These are phyloP conservation scores for Heliconius hermathena DNA, from an alignment of 1,140 invertebrate genomes.

Conservation along the genomic window DNA sequence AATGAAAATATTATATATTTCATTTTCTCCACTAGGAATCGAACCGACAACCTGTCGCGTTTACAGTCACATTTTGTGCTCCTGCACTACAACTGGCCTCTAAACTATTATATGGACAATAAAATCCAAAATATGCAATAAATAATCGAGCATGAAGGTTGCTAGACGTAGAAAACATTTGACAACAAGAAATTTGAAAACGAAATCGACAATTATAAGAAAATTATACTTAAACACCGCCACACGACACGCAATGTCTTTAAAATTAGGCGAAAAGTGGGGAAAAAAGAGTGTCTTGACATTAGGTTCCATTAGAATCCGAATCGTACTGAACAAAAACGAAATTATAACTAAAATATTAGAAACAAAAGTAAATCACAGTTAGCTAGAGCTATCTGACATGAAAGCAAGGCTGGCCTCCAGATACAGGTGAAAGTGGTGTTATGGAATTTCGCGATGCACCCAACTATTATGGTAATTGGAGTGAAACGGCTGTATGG, in stretches of 20 bases:
- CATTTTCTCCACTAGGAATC: no score
- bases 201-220: slow-evolving; percentile 16
- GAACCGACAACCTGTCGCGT: no score
- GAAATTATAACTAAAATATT: slow-evolving; percentile 12
- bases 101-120: no score
- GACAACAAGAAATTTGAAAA: slow-evolving; percentile 2
- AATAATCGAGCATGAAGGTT: slow-evolving; percentile 11
- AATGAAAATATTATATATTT: no score
- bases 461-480: slow-evolving; percentile 61
- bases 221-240: background rate
- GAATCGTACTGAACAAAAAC: no score
- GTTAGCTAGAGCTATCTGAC: slow-evolving; percentile 14
- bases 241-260: no score
- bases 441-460: slow-evolving; percentile 63
- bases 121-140: background rate
- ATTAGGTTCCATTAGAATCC: no score
- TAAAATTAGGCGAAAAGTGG: no score
- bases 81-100: no score
- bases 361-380: slow-evolving; percentile 20
- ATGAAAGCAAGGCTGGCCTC: slow-evolving; percentile 30
- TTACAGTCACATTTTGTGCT: no score
- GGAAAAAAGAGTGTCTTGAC: no score
- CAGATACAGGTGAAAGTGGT: slow-evolving; percentile 60
- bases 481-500: slow-evolving; percentile 55
- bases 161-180: background rate